A percentile compares a stretch with the other conserved stretches of the same genome.
phyloP scores from a whole-genome alignment of 2,797 vertebrate genomes.

The Clarias pachynema region DNA sequence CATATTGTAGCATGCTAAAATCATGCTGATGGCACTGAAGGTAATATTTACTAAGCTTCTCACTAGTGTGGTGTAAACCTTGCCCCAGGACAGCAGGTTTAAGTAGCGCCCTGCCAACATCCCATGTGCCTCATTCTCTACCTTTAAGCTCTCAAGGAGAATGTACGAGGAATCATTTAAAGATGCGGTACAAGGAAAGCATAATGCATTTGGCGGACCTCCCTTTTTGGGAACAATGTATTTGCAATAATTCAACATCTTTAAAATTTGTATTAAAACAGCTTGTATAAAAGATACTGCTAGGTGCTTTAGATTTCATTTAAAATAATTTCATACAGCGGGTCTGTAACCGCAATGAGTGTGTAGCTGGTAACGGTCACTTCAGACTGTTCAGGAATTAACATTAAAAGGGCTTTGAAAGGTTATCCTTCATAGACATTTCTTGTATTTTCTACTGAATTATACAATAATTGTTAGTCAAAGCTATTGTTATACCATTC shows the following conservation, averaged over 20 bases:
- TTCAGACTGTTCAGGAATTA: not conserved
- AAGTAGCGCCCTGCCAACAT: not conserved
- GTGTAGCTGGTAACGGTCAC: not conserved
- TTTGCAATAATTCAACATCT: constrained; percentile 31
- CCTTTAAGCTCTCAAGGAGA: not conserved
- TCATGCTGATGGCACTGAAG: not conserved
- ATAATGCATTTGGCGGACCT: constrained; percentile 13
- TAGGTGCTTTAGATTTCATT: not conserved
- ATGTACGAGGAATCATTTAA: constrained; percentile 30
- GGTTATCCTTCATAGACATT: not conserved
- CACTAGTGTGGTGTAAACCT: not conserved
- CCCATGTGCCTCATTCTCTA: not conserved
- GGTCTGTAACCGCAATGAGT: not conserved
- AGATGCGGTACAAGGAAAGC: not conserved
- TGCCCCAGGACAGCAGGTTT: not conserved
- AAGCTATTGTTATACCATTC: not conserved
- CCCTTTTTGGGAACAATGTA: constrained; percentile 13
- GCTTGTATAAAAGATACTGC: constrained; percentile 21
- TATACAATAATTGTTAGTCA: not conserved
- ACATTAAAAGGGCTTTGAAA: not conserved
- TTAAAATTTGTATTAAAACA: constrained; percentile 17
- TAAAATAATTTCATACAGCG: not conserved
- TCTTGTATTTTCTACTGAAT: not conserved
- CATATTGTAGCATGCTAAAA: not conserved
- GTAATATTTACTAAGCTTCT: not conserved